These are phyloP conservation scores for Tribolium freemani DNA, from an alignment of 2,888 invertebrate species.

Conservation along the genomic window DNA sequence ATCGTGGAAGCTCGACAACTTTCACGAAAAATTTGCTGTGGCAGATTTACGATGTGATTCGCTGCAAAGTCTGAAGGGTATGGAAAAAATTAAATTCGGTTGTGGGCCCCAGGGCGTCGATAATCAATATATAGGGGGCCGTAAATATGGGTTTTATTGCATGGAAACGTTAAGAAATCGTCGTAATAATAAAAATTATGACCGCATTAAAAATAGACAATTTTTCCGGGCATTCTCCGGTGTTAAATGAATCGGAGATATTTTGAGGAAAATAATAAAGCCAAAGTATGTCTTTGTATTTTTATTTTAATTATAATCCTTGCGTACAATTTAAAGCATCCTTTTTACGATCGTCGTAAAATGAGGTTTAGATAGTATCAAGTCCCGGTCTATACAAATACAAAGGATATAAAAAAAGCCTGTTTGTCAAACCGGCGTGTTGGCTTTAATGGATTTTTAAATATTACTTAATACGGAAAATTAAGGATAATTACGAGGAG, in stretches of 20 bases:
- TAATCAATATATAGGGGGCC: conserved; percentile 23
- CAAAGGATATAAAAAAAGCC: conserved; percentile 26
- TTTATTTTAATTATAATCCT: conserved; percentile 42
- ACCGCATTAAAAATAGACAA: conserved; percentile 28
- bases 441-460: conserved; percentile 36
- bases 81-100: neutral
- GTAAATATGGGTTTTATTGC: conserved; percentile 32
- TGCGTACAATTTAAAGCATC: conserved; percentile 42
- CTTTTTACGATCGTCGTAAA: conserved; percentile 40
- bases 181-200: conserved; percentile 38
- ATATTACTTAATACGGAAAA: conserved; percentile 31
- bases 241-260: conserved; percentile 4
- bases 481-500: conserved; percentile 11
- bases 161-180: conserved; percentile 2
- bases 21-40: conserved; percentile 17
- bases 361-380: conserved; percentile 39
- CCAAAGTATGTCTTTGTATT: conserved; percentile 40
- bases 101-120: neutral
- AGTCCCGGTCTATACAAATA: conserved; percentile 10
- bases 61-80: neutral
- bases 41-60: conserved; percentile 18
- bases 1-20: conserved; percentile 13
- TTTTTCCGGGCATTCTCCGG: conserved; percentile 11
- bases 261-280: conserved; percentile 40
- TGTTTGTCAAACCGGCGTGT: conserved; percentile 34